phyloP scores from a whole-genome alignment of 2,888 invertebrate genomes.

The Melipona beecheii region DNA sequence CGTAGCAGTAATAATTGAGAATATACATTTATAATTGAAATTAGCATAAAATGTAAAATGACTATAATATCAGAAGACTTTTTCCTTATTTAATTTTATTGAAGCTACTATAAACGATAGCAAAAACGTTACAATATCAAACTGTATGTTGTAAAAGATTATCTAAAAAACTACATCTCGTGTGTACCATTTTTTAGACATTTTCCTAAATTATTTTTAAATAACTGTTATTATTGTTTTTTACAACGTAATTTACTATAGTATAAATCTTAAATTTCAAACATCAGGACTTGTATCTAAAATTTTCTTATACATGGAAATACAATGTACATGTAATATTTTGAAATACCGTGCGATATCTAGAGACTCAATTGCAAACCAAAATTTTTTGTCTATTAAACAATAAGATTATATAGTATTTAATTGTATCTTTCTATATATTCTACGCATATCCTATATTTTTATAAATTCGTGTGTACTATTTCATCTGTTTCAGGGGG shows the following conservation, averaged over 20 bases:
- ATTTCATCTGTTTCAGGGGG: slow-evolving; percentile 71
- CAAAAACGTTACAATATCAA: neutral
- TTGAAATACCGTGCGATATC: neutral
- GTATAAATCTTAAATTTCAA: neutral
- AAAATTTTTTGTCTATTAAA: neutral
- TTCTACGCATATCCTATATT: neutral
- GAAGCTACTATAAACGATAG: neutral
- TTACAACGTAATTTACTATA: neutral
- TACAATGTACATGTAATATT: neutral
- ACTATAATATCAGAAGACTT: neutral
- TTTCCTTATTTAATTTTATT: neutral
- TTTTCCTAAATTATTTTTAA: neutral
- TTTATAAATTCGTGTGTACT: neutral
- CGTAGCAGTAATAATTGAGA: neutral
- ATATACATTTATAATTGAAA: neutral
- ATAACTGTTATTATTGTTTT: neutral
- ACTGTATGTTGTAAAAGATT: neutral
- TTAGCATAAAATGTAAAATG: neutral
- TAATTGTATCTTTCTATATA: neutral
- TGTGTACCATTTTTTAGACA: neutral
- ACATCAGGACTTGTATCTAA: neutral
- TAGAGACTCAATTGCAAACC: neutral
- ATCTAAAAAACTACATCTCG: neutral
- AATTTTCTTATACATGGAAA: neutral
- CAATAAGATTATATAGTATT: neutral